These are phyloP conservation scores for Agrotis clavis DNA, from an alignment of 2,888 invertebrate genomes.

Conservation along the genomic window DNA sequence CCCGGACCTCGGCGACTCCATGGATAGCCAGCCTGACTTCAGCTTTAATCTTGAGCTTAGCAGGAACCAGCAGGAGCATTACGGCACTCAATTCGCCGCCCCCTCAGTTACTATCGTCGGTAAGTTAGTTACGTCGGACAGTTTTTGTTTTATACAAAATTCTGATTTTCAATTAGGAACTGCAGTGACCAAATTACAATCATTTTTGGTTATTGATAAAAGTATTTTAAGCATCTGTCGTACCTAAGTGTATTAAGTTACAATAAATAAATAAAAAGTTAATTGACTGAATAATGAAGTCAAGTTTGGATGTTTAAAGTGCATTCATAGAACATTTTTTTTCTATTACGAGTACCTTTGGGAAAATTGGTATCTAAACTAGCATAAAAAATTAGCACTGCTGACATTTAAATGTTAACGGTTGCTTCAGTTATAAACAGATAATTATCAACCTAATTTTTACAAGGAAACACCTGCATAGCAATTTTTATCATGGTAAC, in stretches of 20 bases:
- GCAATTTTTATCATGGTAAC: background rate
- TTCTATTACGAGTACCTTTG: no score
- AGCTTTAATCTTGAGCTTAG: conserved; percentile 94
- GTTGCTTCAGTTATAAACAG: no score
- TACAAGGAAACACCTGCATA: no score
- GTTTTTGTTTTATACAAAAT: background rate
- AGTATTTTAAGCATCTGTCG: background rate
- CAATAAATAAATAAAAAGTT: no score
- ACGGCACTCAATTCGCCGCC: conserved; percentile 93
- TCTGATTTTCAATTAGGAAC: conserved; percentile 12
- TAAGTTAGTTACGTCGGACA: conserved; percentile 73
- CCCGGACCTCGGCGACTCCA: conserved; percentile 77
- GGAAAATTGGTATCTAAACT: no score
- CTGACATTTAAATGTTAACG: no score
- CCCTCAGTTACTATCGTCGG: conserved; percentile 86
- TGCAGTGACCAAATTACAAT: background rate
- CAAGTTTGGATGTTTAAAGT: background rate
- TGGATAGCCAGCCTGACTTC: conserved; percentile 86
- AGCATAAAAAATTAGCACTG: no score
- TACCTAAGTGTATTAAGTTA: background rate
- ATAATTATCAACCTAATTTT: no score
- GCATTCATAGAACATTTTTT: no score
- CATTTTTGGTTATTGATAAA: background rate
- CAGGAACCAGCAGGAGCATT: conserved; percentile 94
- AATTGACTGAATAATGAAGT: background rate